phyloP scores from a whole-genome alignment of 2,888 invertebrate species.

The Seira sanloemensis region DNA sequence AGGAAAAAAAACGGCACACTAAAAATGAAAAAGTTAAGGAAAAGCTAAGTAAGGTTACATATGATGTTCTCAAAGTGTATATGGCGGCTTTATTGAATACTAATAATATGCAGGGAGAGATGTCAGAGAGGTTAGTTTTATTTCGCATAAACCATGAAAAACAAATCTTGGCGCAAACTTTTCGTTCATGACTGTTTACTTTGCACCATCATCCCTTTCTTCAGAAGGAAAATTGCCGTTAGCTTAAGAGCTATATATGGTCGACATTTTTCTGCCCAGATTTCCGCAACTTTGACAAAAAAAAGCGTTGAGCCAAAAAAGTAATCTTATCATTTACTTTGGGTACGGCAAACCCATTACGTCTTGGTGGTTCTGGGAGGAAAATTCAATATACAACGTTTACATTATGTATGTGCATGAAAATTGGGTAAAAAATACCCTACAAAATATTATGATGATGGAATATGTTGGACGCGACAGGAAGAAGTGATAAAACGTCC shows the following conservation, averaged over 20 bases:
- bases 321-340: slow-evolving; percentile 1
- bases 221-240: background rate
- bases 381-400: slow-evolving; percentile 37
- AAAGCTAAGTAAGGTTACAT: no score
- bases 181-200: slow-evolving; percentile 36
- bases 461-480: background rate
- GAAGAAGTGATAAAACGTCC: slow-evolving; percentile 29
- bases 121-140: no score
- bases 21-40: no score
- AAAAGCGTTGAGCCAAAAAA: background rate
- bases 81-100: no score
- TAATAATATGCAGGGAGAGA: slow-evolving; percentile 28
- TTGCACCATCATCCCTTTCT: slow-evolving; percentile 20
- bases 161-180: no score
- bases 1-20: no score
- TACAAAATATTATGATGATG: background rate
- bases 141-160: slow-evolving; percentile 33
- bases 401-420: slow-evolving; percentile 37
- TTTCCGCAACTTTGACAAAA: no score
- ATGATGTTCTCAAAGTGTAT: no score
- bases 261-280: background rate
- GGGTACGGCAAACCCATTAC: slow-evolving; percentile 29
- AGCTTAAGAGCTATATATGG: no score
- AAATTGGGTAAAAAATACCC: slow-evolving; percentile 41
- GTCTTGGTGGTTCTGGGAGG: slow-evolving; percentile 6